A percentile compares a stretch with the other conserved stretches of the same genome.
Conservation (phyloP, 2,888 invertebrate genomes). For the Microdon myrmicae region DNA sequence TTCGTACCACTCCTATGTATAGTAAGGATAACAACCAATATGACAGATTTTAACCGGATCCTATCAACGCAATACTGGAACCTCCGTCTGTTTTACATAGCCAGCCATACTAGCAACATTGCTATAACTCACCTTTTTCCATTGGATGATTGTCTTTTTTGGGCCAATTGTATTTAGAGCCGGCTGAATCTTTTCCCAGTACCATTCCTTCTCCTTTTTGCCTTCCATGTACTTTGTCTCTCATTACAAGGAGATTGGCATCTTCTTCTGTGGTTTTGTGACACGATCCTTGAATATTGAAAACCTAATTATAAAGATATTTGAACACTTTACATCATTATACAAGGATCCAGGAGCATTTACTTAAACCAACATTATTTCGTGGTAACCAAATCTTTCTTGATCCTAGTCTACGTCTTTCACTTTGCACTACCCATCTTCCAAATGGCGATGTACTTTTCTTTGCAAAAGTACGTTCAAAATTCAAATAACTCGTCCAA, state of each 20-base stretch:
- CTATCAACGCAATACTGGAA: too few species aligned
- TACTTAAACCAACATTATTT: constrained; percentile 52
- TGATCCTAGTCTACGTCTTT: constrained; percentile 11
- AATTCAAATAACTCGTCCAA: constrained; percentile 21
- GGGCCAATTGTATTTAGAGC: constrained; percentile 64
- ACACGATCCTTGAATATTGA: constrained; percentile 64
- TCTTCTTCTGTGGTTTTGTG: constrained; percentile 65
- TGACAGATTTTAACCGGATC: too few species aligned
- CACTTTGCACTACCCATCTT: too few species aligned
- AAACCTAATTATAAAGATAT: constrained; percentile 55
- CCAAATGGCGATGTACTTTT: constrained; percentile 26
- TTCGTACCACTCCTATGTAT: too few species aligned
- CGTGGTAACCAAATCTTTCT: constrained; percentile 21
- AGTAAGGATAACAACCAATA: too few species aligned
- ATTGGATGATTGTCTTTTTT: constrained; percentile 64
- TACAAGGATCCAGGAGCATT: too few species aligned
- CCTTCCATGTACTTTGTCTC: constrained; percentile 66
- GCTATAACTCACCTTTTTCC: constrained; percentile 64
- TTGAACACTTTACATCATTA: too few species aligned
- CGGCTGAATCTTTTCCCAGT: constrained; percentile 65
- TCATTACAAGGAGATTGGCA: constrained; percentile 64
- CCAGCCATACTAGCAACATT: too few species aligned
- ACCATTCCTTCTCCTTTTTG: constrained; percentile 65
- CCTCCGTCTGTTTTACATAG: too few species aligned
- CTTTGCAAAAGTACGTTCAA: constrained; percentile 28